Evolutionary conservation across 92 coral and sea anemone genomes (phyloP).

Genomic region (Siderastrea siderea): DNA sequence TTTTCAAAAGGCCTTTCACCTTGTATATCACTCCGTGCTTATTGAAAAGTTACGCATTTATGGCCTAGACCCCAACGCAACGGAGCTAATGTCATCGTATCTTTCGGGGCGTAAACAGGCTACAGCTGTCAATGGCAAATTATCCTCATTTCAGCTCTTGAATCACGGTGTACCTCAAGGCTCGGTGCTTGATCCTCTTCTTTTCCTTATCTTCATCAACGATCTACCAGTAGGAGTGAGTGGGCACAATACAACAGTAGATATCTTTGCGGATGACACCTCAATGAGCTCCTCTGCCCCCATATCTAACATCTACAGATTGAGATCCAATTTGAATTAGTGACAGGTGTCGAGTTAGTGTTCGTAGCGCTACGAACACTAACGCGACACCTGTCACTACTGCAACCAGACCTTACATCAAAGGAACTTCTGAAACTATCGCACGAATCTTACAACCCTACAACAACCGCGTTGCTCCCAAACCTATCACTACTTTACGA

Average conservation of each 20-base stretch:
- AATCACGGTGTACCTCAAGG: conserved; percentile 70
- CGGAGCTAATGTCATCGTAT: conserved; percentile 36
- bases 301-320: too few species aligned
- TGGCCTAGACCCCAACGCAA: conserved; percentile 44
- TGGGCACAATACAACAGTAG: conserved; percentile 40
- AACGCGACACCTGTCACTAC: too few species aligned
- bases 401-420: too few species aligned
- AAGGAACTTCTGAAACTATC: too few species aligned
- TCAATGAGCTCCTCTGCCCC: too few species aligned
- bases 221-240: conserved; percentile 40
- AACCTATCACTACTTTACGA: too few species aligned
- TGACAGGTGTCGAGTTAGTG: too few species aligned
- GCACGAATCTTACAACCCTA: too few species aligned
- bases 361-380: too few species aligned
- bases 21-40: conserved; percentile 9
- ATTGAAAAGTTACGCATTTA: conserved; percentile 39
- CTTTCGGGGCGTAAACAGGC: conserved; percentile 44
- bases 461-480: too few species aligned
- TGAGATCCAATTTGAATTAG: too few species aligned
- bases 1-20: conserved; percentile 42
- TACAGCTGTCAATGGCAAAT: conserved; percentile 27
- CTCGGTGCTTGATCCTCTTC: conserved; percentile 47
- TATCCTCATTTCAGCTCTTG: conserved; percentile 46
- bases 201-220: conserved; percentile 56
- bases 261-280: conserved; percentile 65